phyloP scores from a whole-genome alignment of 2,797 vertebrate genomes.

The Remorina albescens region DNA sequence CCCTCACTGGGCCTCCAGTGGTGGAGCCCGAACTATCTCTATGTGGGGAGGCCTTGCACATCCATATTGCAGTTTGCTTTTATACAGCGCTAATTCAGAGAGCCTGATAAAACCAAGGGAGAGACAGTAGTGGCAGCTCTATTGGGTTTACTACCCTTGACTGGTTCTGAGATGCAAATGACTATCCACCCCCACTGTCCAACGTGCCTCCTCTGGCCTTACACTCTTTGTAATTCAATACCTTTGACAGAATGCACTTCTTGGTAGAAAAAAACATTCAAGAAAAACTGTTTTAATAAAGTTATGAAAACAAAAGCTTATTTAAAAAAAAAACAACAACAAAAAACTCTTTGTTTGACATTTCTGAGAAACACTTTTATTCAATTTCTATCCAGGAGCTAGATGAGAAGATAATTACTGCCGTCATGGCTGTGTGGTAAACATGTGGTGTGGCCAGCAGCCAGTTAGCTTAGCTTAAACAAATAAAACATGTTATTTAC shows the following conservation, averaged over 20 bases:
- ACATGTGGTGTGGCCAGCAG: background rate
- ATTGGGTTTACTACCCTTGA: constrained; percentile 70
- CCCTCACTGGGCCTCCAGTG: constrained; percentile 23
- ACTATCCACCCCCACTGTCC: constrained; percentile 54
- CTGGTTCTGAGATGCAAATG: constrained; percentile 73
- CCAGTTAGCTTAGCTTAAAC: background rate
- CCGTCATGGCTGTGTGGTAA: background rate
- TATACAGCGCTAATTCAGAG: constrained; percentile 64
- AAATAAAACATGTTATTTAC: background rate
- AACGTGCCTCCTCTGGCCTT: constrained; percentile 36
- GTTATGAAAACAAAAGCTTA: background rate
- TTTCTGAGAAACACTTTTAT: background rate
- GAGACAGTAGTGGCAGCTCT: constrained; percentile 71
- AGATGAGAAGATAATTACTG: background rate
- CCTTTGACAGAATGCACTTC: constrained; percentile 34
- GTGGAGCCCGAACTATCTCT: constrained; percentile 49
- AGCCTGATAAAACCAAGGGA: constrained; percentile 64
- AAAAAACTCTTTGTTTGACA: background rate
- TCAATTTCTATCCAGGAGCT: background rate
- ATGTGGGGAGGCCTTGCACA: constrained; percentile 53
- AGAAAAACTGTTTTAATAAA: constrained; percentile 1
- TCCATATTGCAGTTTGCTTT: constrained; percentile 69
- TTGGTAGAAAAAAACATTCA: constrained; percentile 27
- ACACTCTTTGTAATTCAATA: constrained; percentile 65
- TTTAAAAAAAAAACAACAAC: constrained; percentile 3